Evolutionary conservation across 1,140 invertebrate species (phyloP).

Genomic region (Notospermus geniculatus): DNA sequence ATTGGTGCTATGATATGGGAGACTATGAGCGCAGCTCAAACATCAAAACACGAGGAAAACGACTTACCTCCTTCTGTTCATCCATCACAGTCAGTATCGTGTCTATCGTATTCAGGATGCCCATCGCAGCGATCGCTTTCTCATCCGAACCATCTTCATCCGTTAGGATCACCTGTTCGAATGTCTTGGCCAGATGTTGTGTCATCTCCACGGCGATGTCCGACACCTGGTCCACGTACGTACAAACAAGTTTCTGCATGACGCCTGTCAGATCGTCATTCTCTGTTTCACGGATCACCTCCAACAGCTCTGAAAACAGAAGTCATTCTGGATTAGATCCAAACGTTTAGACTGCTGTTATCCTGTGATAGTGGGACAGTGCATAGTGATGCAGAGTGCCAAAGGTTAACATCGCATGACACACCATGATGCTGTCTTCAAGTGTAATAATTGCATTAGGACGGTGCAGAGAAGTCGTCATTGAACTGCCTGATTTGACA

Average conservation of each 20-base stretch:
- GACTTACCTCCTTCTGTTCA: constrained; percentile 65
- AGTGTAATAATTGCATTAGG: too few species aligned
- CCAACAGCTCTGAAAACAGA: constrained; percentile 69
- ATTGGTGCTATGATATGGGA: too few species aligned
- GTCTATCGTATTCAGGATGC: constrained; percentile 93
- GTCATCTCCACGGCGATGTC: constrained; percentile 95
- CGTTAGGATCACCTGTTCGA: constrained; percentile 74
- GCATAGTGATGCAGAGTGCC: too few species aligned
- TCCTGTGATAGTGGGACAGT: too few species aligned
- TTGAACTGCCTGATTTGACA: too few species aligned
- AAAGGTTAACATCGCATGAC: too few species aligned
- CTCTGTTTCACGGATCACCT: constrained; percentile 92
- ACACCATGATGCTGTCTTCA: too few species aligned
- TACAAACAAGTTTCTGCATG: constrained; percentile 92
- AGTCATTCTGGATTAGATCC: too few species aligned
- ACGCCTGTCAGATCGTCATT: constrained; percentile 96
- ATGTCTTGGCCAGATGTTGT: constrained; percentile 88
- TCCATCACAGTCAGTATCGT: constrained; percentile 93
- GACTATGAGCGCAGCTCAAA: background rate
- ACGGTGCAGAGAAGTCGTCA: too few species aligned
- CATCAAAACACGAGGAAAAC: background rate
- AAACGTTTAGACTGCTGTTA: too few species aligned
- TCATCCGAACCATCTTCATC: constrained; percentile 84
- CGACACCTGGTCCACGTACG: constrained; percentile 85
- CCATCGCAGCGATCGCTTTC: constrained; percentile 96